phyloP scores from a whole-genome alignment of 2,888 invertebrate species.

The Coenonympha glycerion region DNA sequence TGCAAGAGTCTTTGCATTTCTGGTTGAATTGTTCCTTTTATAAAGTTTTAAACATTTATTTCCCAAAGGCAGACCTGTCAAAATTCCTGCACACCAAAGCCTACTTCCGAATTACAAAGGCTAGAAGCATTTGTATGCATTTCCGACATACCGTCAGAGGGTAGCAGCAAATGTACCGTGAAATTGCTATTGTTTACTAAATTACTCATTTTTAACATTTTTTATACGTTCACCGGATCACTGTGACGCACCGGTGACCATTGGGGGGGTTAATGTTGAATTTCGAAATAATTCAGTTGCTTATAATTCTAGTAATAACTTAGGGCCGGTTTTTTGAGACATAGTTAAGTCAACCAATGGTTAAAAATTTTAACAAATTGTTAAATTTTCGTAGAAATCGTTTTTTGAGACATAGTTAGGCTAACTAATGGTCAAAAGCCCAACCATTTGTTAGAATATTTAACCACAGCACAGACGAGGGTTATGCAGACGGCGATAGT shows the following conservation, averaged over 20 bases:
- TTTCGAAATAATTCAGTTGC: conserved; percentile 14
- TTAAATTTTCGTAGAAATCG: too few species aligned
- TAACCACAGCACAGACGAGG: too few species aligned
- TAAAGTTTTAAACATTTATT: too few species aligned
- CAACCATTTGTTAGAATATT: too few species aligned
- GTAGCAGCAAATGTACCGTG: conserved; percentile 46
- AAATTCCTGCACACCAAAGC: not conserved
- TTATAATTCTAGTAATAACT: conserved; percentile 12
- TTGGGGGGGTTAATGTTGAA: conserved; percentile 26
- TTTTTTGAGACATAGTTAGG: too few species aligned
- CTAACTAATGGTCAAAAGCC: too few species aligned
- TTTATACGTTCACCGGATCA: conserved; percentile 24
- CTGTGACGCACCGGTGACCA: conserved; percentile 29
- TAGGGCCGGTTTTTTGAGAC: not conserved
- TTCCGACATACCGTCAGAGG: conserved; percentile 23
- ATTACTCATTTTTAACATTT: conserved; percentile 50
- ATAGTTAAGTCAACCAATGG: too few species aligned
- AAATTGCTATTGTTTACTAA: conserved; percentile 72
- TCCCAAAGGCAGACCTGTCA: too few species aligned
- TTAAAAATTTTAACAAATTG: too few species aligned
- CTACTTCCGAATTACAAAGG: not conserved
- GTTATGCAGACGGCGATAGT: too few species aligned
- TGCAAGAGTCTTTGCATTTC: too few species aligned
- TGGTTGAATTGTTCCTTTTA: too few species aligned
- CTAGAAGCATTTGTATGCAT: not conserved